A percentile compares a stretch with the other conserved stretches of the same genome.
These are phyloP conservation scores for Sylvilagus floridanus DNA, from an alignment of 2,797 vertebrate genomes.

Conservation along the genomic window DNA sequence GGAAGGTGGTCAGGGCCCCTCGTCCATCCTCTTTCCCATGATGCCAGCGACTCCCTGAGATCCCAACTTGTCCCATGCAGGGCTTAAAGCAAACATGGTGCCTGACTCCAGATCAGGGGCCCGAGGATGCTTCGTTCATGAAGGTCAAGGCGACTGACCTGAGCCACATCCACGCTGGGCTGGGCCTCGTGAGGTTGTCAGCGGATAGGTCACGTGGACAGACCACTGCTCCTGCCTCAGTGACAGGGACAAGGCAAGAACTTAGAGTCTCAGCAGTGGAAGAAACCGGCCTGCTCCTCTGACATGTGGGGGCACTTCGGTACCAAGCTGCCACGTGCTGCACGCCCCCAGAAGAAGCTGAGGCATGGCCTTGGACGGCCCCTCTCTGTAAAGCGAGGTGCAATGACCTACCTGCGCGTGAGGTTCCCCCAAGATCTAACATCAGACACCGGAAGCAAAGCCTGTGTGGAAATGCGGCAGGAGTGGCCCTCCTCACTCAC, in stretches of 20 bases:
- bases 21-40: neutral
- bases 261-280: neutral
- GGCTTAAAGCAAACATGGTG: neutral
- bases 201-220: neutral
- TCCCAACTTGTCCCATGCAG: neutral
- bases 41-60: neutral
- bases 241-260: neutral
- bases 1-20: neutral
- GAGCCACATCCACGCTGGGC: neutral
- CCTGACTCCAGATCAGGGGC: neutral
- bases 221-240: neutral
- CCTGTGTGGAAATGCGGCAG: neutral
- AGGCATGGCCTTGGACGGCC: neutral
- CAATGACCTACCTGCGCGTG: rapidly evolving
- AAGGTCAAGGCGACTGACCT: neutral
- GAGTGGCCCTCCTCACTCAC: neutral
- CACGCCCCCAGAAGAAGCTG: neutral
- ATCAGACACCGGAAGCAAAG: neutral
- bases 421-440: neutral
- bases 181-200: neutral
- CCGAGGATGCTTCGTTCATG: neutral
- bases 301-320: neutral
- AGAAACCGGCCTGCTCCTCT: neutral
- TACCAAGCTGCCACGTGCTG: neutral
- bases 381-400: neutral